These are phyloP conservation scores for Anisognathus igniventris DNA, from an alignment of 2,797 vertebrate genomes.

Conservation along the genomic window DNA sequence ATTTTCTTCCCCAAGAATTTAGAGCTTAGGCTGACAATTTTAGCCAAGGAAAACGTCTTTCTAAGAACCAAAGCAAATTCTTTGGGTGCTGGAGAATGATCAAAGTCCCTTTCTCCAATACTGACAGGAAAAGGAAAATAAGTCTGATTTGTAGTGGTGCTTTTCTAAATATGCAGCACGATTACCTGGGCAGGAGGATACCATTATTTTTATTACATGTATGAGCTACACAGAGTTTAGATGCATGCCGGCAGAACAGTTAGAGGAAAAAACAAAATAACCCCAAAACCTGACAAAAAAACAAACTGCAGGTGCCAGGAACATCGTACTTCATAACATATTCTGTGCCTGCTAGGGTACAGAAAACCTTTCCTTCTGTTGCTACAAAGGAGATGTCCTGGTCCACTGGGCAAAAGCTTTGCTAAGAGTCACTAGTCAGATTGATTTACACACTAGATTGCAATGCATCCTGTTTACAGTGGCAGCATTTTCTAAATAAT, in stretches of 20 bases:
- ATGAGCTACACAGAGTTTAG: not conserved
- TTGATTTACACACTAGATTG: not conserved
- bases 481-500: not conserved
- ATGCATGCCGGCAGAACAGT: not conserved
- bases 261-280: not conserved
- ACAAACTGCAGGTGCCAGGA: not conserved
- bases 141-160: not conserved
- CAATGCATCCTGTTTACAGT: fast-evolving
- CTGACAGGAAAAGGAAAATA: not conserved
- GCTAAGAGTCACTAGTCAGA: not conserved
- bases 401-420: not conserved
- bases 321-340: not conserved
- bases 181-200: not conserved
- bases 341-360: not conserved
- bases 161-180: not conserved
- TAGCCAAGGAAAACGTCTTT: not conserved
- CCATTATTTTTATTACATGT: not conserved
- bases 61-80: not conserved
- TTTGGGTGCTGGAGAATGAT: not conserved
- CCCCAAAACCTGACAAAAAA: fast-evolving
- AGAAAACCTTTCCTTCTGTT: not conserved
- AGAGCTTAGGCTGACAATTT: not conserved
- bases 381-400: not conserved
- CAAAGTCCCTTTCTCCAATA: not conserved
- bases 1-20: not conserved